Evolutionary conservation across 2,888 invertebrate species (phyloP).

Genomic region (Hirtodrosophila alboralis): DNA sequence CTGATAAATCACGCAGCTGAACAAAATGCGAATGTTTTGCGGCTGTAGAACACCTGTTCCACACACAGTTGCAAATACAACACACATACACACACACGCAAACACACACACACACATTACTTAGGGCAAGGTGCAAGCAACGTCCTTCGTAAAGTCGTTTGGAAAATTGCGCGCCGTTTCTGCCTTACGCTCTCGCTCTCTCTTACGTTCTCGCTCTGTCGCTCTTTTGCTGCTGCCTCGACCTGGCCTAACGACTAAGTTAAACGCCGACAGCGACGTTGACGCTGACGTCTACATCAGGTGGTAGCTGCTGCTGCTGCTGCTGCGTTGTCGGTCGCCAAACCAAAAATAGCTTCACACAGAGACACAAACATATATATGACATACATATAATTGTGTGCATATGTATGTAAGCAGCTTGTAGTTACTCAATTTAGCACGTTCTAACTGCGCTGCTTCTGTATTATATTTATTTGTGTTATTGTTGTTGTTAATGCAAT

Average conservation of each 20-base stretch:
- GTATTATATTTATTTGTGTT: background rate
- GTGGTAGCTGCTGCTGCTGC: slow-evolving; percentile 38
- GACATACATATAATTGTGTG: slow-evolving; percentile 8
- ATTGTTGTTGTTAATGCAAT: background rate
- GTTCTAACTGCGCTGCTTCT: slow-evolving; percentile 27
- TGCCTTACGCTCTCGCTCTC: background rate
- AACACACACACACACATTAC: background rate
- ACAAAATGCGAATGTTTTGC: slow-evolving; percentile 5
- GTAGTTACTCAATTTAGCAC: slow-evolving; percentile 50
- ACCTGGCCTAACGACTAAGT: slow-evolving; percentile 57
- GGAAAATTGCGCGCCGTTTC: slow-evolving; percentile 35
- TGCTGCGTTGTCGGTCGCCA: slow-evolving; percentile 28
- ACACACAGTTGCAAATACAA: too few species aligned
- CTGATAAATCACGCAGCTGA: slow-evolving; percentile 43
- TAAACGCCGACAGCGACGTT: slow-evolving; percentile 19
- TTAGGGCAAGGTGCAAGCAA: slow-evolving; percentile 10
- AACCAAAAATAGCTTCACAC: slow-evolving; percentile 51
- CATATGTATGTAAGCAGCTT: slow-evolving; percentile 19
- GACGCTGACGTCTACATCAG: slow-evolving; percentile 40
- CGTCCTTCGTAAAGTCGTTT: slow-evolving; percentile 31
- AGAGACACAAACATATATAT: slow-evolving; percentile 13
- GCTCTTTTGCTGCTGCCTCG: slow-evolving; percentile 38
- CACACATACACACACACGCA: slow-evolving; percentile 7
- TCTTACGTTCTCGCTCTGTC: slow-evolving; percentile 12
- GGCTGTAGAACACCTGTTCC: slow-evolving; percentile 29